Evolutionary conservation across 35 echinoderm and acorn worm species (phyloP).

Genomic region (Apostichopus japonicus): DNA sequence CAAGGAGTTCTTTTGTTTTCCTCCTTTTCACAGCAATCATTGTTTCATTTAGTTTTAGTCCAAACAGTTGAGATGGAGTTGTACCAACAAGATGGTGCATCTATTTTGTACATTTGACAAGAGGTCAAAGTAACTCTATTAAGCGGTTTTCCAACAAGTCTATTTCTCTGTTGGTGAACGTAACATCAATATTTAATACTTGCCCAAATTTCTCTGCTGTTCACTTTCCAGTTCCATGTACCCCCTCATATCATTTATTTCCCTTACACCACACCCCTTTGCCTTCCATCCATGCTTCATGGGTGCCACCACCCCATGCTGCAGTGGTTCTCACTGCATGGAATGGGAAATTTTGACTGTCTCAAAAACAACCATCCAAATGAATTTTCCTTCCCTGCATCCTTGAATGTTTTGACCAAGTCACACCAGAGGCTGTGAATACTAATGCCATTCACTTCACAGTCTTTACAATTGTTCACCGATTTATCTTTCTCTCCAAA

Average conservation of each 20-base stretch:
- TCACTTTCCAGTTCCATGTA: background rate
- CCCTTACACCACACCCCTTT: too few relatives aligned
- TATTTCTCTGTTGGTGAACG: too few relatives aligned
- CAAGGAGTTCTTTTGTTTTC: too few relatives aligned
- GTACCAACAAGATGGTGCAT: too few relatives aligned
- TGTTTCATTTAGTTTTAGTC: too few relatives aligned
- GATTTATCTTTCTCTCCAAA: slow-evolving; percentile 8
- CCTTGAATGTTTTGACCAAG: background rate
- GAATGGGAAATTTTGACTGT: background rate
- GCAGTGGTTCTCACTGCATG: background rate
- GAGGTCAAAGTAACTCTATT: too few relatives aligned
- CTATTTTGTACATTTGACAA: too few relatives aligned
- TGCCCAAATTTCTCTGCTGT: background rate
- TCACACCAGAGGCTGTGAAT: slow-evolving; percentile 7
- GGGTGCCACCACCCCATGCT: background rate
- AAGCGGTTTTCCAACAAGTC: too few relatives aligned
- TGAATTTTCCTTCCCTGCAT: background rate
- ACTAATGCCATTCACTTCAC: background rate
- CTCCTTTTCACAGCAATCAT: too few relatives aligned
- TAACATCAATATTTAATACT: background rate
- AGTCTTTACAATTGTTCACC: background rate
- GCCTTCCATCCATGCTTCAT: background rate
- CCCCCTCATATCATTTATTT: background rate
- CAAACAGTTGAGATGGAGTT: too few relatives aligned
- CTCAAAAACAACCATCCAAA: background rate